Conservation (phyloP, 2,888 invertebrate species). For the Drosophila pseudotakahashii region DNA sequence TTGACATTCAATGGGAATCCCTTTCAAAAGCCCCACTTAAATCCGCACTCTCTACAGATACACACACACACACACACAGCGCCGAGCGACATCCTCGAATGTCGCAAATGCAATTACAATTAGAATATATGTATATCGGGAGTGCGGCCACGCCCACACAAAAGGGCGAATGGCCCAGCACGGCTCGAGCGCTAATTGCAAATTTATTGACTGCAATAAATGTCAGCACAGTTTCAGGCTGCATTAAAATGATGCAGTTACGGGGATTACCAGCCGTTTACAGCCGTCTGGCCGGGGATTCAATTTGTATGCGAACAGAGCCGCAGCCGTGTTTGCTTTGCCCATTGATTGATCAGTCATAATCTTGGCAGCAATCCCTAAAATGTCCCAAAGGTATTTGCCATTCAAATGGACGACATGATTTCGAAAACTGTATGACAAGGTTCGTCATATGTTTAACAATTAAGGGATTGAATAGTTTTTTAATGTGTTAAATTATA, state of each 20-base stretch:
- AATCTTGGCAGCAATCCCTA: conserved; percentile 5
- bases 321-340: not conserved
- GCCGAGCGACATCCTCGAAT: conserved; percentile 16
- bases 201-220: conserved; percentile 76
- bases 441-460: too few species aligned
- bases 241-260: conserved; percentile 49
- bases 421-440: not conserved
- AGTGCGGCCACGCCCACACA: conserved; percentile 25
- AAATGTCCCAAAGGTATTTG: not conserved
- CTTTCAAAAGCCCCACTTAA: conserved; percentile 42
- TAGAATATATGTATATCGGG: conserved; percentile 39
- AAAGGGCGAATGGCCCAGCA: conserved; percentile 7
- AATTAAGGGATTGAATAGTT: too few species aligned
- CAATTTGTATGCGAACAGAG: conserved; percentile 24
- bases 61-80: conserved; percentile 20
- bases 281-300: conserved; percentile 2
- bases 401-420: not conserved
- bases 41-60: conserved; percentile 41
- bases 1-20: conserved; percentile 49
- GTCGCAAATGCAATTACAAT: conserved; percentile 52
- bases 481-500: too few species aligned
- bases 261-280: conserved; percentile 26
- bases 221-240: conserved; percentile 57
- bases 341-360: conserved; percentile 10
- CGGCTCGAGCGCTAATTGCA: conserved; percentile 57